Evolutionary conservation across 2,113 vertebrate genomes (phyloP).

Genomic region (Natator depressus): DNA sequence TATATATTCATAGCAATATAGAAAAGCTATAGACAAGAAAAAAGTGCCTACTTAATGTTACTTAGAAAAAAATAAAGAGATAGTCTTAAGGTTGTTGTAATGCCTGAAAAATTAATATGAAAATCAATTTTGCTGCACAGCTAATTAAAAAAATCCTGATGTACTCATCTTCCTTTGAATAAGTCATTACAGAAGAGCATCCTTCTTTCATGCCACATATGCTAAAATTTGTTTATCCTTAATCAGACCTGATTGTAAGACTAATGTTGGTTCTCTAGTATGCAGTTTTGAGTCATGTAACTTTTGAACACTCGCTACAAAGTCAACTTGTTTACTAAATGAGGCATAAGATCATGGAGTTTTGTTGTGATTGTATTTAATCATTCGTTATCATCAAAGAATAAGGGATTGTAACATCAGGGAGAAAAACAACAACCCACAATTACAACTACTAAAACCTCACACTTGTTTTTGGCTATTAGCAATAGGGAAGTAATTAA

Average conservation of each 20-base stretch:
- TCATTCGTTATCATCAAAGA: neutral
- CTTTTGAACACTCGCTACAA: neutral
- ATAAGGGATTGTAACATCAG: neutral
- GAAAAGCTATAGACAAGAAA: fast-evolving
- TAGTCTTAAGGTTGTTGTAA: neutral
- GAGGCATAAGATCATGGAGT: neutral
- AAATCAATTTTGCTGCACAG: neutral
- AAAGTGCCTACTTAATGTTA: fast-evolving
- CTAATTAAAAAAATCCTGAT: neutral
- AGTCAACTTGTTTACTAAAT: neutral
- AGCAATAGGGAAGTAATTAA: neutral
- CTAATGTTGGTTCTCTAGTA: neutral
- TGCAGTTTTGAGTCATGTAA: neutral
- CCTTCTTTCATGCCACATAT: neutral
- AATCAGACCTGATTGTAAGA: neutral
- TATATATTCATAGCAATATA: neutral
- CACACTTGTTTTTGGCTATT: neutral
- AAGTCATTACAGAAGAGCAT: neutral
- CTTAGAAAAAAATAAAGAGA: neutral
- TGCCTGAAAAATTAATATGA: neutral
- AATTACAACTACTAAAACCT: neutral
- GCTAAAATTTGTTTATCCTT: neutral
- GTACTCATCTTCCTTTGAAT: neutral
- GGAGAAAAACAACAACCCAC: neutral
- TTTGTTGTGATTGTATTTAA: neutral